Evolutionary conservation across 2,113 vertebrate genomes (phyloP).

Genomic region (Hydropotes inermis): DNA sequence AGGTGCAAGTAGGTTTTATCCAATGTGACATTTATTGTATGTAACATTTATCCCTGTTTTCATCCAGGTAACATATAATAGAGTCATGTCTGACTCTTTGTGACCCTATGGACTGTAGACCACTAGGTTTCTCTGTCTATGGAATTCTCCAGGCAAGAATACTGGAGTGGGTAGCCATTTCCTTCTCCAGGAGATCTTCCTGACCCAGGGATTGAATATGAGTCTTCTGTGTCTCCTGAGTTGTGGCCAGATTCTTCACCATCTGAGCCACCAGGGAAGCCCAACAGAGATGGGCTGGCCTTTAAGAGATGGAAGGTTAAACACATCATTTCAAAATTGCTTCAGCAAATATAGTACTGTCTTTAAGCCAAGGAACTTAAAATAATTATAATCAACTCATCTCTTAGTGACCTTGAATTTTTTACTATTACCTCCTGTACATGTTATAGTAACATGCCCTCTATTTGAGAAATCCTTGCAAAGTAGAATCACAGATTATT

Average conservation of each 20-base stretch:
- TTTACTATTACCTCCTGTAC: neutral
- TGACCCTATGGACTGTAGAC: neutral
- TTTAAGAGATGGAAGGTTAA: slow-evolving; percentile 28
- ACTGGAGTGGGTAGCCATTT: neutral
- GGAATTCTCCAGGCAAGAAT: neutral
- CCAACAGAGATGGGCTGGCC: neutral
- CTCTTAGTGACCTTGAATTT: neutral
- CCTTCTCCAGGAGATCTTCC: neutral
- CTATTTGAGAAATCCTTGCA: neutral
- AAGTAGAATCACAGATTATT: slow-evolving; percentile 15
- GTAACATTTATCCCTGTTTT: neutral
- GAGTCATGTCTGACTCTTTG: neutral
- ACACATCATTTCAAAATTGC: slow-evolving; percentile 4
- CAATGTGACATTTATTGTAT: neutral
- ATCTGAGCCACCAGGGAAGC: neutral
- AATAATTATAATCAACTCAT: neutral
- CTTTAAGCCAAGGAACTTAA: neutral
- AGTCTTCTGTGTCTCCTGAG: neutral
- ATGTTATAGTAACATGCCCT: neutral
- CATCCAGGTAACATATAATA: neutral
- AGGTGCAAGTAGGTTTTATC: neutral
- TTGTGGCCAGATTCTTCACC: neutral
- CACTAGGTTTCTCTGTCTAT: neutral
- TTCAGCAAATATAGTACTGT: neutral
- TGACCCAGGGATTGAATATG: neutral